Conservation (phyloP, 2,888 invertebrate genomes). For the Drosophila mercatorum region DNA sequence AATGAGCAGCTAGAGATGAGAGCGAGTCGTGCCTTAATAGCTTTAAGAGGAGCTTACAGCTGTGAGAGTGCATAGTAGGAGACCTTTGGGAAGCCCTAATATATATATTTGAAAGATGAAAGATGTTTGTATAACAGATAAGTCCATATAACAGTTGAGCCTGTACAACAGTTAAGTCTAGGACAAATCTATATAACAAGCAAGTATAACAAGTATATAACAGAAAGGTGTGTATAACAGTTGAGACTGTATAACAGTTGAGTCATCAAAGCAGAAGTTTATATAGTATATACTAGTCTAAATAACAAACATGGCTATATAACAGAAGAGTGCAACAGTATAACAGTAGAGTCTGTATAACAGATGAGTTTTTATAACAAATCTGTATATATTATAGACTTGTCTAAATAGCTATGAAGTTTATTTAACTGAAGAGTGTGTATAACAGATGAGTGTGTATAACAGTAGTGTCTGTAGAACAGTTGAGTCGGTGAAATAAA, state of each 20-base stretch:
- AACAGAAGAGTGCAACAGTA: neutral
- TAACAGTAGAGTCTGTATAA: neutral
- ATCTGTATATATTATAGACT: neutral
- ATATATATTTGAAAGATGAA: too few species aligned
- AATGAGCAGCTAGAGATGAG: slow-evolving; percentile 15
- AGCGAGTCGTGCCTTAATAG: neutral
- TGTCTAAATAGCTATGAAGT: too few species aligned
- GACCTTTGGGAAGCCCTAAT: too few species aligned
- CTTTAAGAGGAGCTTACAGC: neutral
- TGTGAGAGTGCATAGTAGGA: neutral
- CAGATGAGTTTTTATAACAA: neutral
- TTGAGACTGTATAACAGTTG: neutral
- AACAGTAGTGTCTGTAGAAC: neutral
- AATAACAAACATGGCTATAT: neutral
- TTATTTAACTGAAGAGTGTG: neutral
- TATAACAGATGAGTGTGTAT: neutral
- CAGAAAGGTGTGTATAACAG: neutral
- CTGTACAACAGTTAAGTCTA: neutral
- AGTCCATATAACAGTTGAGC: neutral
- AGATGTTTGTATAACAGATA: neutral
- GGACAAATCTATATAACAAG: neutral
- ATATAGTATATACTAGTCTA: neutral
- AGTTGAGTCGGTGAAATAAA: neutral
- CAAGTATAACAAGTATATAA: neutral
- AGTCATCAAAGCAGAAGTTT: too few species aligned